phyloP scores from a whole-genome alignment of 2,888 invertebrate genomes.

The Thyatira batis region DNA sequence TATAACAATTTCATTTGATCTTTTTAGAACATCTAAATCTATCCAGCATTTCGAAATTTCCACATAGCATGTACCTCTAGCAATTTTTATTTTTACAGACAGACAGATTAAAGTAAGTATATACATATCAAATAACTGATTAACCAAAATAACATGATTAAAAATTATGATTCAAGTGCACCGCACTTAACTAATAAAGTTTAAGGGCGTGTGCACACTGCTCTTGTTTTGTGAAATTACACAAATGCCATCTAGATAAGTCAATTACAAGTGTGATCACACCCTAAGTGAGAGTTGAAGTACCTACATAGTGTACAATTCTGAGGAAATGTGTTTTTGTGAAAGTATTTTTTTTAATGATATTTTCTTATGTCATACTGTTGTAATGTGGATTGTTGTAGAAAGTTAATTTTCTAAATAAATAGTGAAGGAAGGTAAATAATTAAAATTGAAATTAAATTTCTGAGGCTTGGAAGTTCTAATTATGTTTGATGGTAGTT shows the following conservation, averaged over 20 bases:
- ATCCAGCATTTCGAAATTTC: too few relatives aligned
- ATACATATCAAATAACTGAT: not conserved
- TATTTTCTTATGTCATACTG: too few relatives aligned
- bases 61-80: too few relatives aligned
- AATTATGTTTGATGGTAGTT: too few relatives aligned
- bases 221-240: slow-evolving; percentile 44
- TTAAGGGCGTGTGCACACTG: slow-evolving; percentile 44
- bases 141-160: not conserved
- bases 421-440: too few relatives aligned
- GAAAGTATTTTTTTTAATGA: not conserved
- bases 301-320: slow-evolving; percentile 43
- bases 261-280: slow-evolving; percentile 75
- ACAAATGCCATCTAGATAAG: slow-evolving; percentile 67
- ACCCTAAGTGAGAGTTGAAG: slow-evolving; percentile 57
- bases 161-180: slow-evolving; percentile 42
- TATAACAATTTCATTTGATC: too few relatives aligned
- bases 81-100: too few relatives aligned
- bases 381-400: too few relatives aligned
- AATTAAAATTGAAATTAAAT: too few relatives aligned
- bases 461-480: too few relatives aligned
- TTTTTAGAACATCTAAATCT: too few relatives aligned
- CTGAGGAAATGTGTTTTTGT: slow-evolving; percentile 24
- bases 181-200: slow-evolving; percentile 64
- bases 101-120: not conserved
- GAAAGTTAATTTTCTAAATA: too few relatives aligned